phyloP scores from a whole-genome alignment of 2,888 invertebrate genomes.

The Nomada fucata region DNA sequence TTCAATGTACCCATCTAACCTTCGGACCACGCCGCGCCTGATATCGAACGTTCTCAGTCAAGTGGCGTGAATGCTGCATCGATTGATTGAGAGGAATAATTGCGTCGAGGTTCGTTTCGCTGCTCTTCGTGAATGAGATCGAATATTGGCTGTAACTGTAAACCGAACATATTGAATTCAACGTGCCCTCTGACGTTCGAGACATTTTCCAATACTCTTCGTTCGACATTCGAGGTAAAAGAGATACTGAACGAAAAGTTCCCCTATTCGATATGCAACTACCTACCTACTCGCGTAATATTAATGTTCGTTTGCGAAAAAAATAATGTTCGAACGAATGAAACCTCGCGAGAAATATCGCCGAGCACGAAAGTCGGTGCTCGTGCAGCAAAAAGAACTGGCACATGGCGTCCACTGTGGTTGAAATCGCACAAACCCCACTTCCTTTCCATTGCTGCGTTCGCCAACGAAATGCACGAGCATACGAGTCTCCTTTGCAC shows the following conservation, averaged over 20 bases:
- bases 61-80: slow-evolving; percentile 15
- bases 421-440: slow-evolving; percentile 34
- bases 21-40: slow-evolving; percentile 5
- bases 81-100: slow-evolving; percentile 19
- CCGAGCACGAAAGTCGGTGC: neutral
- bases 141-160: neutral
- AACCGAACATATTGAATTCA: neutral
- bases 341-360: neutral
- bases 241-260: neutral
- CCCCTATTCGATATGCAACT: neutral
- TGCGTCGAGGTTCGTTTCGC: neutral
- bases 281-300: neutral
- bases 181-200: too few relatives aligned
- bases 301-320: neutral
- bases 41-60: slow-evolving; percentile 26
- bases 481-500: slow-evolving; percentile 36
- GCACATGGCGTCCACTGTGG: slow-evolving; percentile 4
- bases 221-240: neutral
- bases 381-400: neutral
- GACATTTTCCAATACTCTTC: too few relatives aligned
- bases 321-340: neutral
- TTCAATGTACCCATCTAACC: slow-evolving; percentile 43
- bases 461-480: slow-evolving; percentile 27
- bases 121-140: slow-evolving; percentile 3
- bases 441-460: slow-evolving; percentile 33